phyloP scores from a whole-genome alignment of 2,797 vertebrate genomes.

The Enteromius radiatus region DNA sequence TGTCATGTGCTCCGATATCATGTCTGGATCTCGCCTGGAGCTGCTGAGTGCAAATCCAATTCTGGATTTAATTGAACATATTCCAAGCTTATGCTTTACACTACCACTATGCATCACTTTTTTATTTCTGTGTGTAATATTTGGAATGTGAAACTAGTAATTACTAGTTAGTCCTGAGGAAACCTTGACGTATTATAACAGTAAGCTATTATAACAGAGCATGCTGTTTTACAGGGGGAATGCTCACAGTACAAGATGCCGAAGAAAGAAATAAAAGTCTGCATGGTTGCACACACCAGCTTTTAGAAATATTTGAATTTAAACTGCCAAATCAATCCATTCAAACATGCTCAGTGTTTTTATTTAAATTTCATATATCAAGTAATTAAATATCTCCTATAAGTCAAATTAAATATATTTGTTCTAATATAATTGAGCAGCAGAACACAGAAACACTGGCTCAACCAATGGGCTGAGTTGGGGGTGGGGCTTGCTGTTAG shows the following conservation, averaged over 20 bases:
- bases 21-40: constrained; percentile 19
- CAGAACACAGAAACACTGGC: not conserved
- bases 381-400: too few relatives aligned
- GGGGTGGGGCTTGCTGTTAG: not conserved
- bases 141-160: not conserved
- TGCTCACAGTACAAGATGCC: not conserved
- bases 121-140: not conserved
- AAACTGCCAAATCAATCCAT: not conserved
- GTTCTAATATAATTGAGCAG: not conserved
- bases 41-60: not conserved
- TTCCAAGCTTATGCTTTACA: not conserved
- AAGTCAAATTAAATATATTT: too few relatives aligned
- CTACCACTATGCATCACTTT: not conserved
- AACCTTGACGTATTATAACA: not conserved
- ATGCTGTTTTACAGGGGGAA: not conserved
- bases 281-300: not conserved
- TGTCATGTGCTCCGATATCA: constrained; percentile 11
- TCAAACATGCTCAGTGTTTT: not conserved
- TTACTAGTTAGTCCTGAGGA: not conserved
- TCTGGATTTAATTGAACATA: not conserved
- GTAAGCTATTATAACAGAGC: not conserved
- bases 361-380: too few relatives aligned
- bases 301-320: not conserved
- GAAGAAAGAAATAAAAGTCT: not conserved
- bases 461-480: not conserved